Percentiles rank a stretch among this genome's conserved stretches.
These are phyloP conservation scores for Apocrypta bakeri DNA, from an alignment of 1,140 invertebrate genomes.

Conservation along the genomic window DNA sequence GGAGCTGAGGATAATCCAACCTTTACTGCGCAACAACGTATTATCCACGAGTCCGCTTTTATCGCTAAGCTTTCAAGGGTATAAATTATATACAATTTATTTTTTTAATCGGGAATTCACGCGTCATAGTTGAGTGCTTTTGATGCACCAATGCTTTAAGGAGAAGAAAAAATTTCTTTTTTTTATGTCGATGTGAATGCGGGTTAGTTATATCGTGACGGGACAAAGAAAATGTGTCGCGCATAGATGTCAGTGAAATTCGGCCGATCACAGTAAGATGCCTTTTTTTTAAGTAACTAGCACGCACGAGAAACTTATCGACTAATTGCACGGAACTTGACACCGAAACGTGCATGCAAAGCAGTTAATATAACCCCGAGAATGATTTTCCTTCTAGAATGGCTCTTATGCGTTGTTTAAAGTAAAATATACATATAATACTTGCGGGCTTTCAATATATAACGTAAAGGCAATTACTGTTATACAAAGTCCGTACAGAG, in stretches of 20 bases:
- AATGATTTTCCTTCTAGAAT: neutral
- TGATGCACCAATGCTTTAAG: neutral
- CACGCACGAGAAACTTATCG: neutral
- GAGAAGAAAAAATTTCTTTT: no score
- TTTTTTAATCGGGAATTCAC: neutral
- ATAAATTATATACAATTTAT: neutral
- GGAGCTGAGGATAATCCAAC: neutral
- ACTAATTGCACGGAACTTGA: neutral
- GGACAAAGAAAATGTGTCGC: neutral
- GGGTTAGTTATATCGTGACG: neutral
- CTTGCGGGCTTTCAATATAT: neutral
- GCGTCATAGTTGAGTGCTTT: neutral
- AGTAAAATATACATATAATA: neutral
- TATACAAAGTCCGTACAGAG: neutral
- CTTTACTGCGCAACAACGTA: no score
- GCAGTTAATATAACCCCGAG: neutral
- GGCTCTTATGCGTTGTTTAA: neutral
- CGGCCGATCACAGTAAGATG: neutral
- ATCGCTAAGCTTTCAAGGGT: neutral
- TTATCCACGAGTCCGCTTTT: neutral
- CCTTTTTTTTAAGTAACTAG: neutral
- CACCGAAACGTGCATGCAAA: neutral
- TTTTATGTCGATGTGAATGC: neutral
- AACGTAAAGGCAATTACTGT: neutral
- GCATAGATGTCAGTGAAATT: neutral